Evolutionary conservation across 2,888 invertebrate species (phyloP), one percentile per base, ranked within the genome.

Genomic region (Drosophila seclusa): DNA sequence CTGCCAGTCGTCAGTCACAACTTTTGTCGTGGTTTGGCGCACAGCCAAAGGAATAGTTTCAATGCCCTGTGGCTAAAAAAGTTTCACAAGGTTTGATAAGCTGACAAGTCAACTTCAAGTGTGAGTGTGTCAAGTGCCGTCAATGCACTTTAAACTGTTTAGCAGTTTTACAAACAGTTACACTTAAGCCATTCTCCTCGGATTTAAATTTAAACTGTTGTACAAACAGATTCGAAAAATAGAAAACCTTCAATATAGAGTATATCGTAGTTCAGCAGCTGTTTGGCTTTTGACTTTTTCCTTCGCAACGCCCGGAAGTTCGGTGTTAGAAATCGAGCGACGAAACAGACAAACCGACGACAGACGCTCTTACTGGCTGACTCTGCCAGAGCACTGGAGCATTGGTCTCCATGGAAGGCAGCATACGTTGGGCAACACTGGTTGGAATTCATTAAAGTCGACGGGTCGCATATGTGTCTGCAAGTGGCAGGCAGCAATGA

Each of bases 21-120:
- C 89, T 85, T 89, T 85, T 89, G 90, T 87, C 78, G 90, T 85
- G 85, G 89, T 76, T 85, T 86, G 85, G 85, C 85, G 72, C 61
- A 64, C 66, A 73, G 90, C 85, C 85, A 86, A 89, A 87, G 74
- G 75, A 68, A 80, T 77, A 68, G 78, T 75, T 78, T 57, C 53
- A 49, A 45, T 72, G 61, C 72, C 76, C 73, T 61, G 57, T 63
- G 62, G 49, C 58, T 29, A 18, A 50, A 48, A 29, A 21, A 49
- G 21, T n/a, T 36, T 18, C 42, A 60, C 40, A 38, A 45, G 77
- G 61, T 52, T 62, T 80, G 66, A 38, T 61, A 42, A 18, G 42
- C 68, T 42, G 40, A 48, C 45, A 34, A 55, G 60, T 66, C 40
- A 42, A 10, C 72, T 21, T 6, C 31, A 5, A 57, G 5, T 21